Conservation (phyloP, 37 sponge, comb jelly and placozoan genomes). For the Corticium candelabrum region DNA sequence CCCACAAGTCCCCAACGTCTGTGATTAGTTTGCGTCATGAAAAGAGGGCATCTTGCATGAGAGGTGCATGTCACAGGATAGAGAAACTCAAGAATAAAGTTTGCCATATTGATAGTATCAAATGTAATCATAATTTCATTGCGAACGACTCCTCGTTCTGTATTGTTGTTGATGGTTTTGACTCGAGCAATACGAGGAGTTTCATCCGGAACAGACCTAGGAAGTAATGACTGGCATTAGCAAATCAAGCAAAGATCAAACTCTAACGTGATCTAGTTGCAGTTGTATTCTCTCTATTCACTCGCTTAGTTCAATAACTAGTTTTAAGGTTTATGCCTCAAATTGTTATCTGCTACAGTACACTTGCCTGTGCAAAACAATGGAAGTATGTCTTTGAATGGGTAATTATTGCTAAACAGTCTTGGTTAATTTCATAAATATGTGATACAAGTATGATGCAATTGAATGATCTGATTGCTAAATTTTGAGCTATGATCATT, state of each 20-base stretch:
- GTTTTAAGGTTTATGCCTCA: too few species aligned
- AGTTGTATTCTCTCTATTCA: neutral
- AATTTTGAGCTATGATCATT: too few species aligned
- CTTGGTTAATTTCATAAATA: too few species aligned
- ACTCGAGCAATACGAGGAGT: neutral
- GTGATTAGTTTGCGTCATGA: conserved; percentile 13
- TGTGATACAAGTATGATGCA: too few species aligned
- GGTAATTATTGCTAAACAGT: too few species aligned
- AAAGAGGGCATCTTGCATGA: neutral
- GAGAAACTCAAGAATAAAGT: neutral
- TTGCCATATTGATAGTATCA: neutral
- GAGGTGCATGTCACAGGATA: neutral
- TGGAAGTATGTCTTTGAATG: too few species aligned
- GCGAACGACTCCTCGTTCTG: neutral
- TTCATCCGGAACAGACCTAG: conserved; percentile 5
- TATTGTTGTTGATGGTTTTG: neutral
- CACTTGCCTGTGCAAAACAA: too few species aligned
- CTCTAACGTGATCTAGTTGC: neutral
- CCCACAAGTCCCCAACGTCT: neutral
- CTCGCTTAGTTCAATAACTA: too few species aligned
- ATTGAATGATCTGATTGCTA: too few species aligned
- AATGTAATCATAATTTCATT: neutral
- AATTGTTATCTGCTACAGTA: too few species aligned
- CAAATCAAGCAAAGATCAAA: too few species aligned
- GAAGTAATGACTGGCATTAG: too few species aligned